phyloP scores from a whole-genome alignment of 1,140 invertebrate genomes.

The Doryteuthis pealeii region DNA sequence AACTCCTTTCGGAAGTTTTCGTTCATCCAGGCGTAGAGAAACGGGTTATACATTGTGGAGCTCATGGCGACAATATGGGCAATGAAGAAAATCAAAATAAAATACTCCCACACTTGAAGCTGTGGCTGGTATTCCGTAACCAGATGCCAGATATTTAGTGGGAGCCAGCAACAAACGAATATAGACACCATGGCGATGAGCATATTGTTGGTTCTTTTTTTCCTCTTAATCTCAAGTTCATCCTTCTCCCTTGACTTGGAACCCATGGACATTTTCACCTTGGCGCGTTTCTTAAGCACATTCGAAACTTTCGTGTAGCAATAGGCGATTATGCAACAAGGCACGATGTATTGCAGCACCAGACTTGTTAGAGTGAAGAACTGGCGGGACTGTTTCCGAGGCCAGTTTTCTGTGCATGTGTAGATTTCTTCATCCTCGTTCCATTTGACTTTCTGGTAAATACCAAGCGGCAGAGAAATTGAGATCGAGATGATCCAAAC shows the following conservation, averaged over 20 bases:
- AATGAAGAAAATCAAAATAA: slow-evolving; percentile 82
- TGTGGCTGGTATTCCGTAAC: slow-evolving; percentile 51
- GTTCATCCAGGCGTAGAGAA: slow-evolving; percentile 98
- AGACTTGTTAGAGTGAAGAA: slow-evolving; percentile 85
- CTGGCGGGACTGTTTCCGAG: slow-evolving; percentile 68
- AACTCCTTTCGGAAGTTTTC: slow-evolving; percentile 98
- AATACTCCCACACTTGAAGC: slow-evolving; percentile 76
- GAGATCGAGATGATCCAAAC: slow-evolving; percentile 89
- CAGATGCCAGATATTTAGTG: slow-evolving; percentile 71
- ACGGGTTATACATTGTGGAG: slow-evolving; percentile 93
- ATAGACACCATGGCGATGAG: slow-evolving; percentile 95
- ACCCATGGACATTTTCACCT: slow-evolving; percentile 67
- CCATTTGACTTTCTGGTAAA: slow-evolving; percentile 66
- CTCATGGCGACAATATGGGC: slow-evolving; percentile 93
- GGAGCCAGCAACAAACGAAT: slow-evolving; percentile 95
- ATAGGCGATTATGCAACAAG: slow-evolving; percentile 90
- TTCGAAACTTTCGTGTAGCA: slow-evolving; percentile 91
- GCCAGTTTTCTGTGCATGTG: slow-evolving; percentile 89
- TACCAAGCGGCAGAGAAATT: slow-evolving; percentile 88
- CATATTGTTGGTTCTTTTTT: slow-evolving; percentile 82
- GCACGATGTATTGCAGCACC: slow-evolving; percentile 90
- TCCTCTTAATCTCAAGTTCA: slow-evolving; percentile 65
- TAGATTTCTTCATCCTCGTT: slow-evolving; percentile 64
- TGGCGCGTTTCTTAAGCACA: slow-evolving; percentile 71
- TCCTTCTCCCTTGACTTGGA: slow-evolving; percentile 69